Base-by-base conservation (phyloP, 2,888 invertebrate genomes). In the Crepidodera aurea region DNA sequence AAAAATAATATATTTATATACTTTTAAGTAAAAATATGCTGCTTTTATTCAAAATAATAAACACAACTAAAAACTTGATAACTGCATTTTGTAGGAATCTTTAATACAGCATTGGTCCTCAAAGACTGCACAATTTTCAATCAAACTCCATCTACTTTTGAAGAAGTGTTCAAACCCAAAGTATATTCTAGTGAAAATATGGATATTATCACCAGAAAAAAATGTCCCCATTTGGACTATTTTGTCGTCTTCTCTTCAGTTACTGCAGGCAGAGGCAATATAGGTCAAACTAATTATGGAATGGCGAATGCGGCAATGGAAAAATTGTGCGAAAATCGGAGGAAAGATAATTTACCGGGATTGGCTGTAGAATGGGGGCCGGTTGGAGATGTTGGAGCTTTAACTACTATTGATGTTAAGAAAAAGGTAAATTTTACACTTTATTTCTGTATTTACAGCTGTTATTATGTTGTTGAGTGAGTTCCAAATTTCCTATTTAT, bases 151-250 rank as follows among this genome's bases (percentile, higher is more conserved):
- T 81, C 83, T 42, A 76, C 73, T 12, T 88, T 86, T 68, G 78
- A 82, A 62, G 82, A 82, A 12, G 85, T 84, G 0, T 82, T 83
- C 59, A 77, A 76, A 16, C 83, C 86, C 0, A 90, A 90, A 78
- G 85, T 86, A 1, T 74, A 79, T 66, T 85, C 85, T 12, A 86
- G 87, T 0, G 75, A 81, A 44, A 79, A 84, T 68, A 72, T 89
- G 40, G 89, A 90, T 72, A 46, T 65, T 27, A n/a, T 84, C 0
- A 83, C 86, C 0, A 81, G 88, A 58, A 57, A 27, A 18, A 12
- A 40, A 19, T 86, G 86, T 56, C 77, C 77, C 0, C 5, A 68
- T 1, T 71, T 83, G 7, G 67, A 69, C 8, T 48, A 68, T 56
- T 74, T 73, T 60, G 73, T 75, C 0, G 66, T 70, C 7, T 72